Conservation (phyloP, 2,888 invertebrate species). For the Vesta saturnalis region DNA sequence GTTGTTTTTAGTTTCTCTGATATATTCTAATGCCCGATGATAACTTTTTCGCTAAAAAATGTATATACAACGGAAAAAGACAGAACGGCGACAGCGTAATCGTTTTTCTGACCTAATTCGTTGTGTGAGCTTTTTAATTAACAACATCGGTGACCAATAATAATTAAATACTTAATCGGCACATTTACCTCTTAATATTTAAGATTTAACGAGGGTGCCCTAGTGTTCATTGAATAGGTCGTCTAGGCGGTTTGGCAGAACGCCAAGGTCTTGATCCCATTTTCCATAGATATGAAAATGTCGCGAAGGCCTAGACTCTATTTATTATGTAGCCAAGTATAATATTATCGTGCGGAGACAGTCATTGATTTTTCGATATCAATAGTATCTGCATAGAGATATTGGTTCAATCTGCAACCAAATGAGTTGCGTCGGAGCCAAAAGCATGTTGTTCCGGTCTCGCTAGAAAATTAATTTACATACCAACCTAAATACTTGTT, state of each 20-base stretch:
- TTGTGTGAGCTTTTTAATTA: too few relatives aligned
- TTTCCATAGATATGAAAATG: constrained; percentile 12
- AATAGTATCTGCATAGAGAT: constrained; percentile 32
- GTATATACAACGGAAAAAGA: too few relatives aligned
- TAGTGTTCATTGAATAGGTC: constrained; percentile 31
- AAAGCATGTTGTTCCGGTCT: constrained; percentile 34
- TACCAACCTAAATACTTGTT: constrained; percentile 34
- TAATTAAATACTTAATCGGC: constrained; percentile 21
- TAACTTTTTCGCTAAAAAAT: too few relatives aligned
- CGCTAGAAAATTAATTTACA: constrained; percentile 33
- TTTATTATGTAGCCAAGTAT: constrained; percentile 10
- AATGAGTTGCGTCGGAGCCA: constrained; percentile 36
- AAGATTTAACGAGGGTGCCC: constrained; percentile 28
- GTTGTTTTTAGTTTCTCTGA: not conserved
- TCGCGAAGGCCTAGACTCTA: constrained; percentile 7
- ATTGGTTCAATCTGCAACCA: constrained; percentile 35
- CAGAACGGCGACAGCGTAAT: too few relatives aligned
- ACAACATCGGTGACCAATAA: too few relatives aligned
- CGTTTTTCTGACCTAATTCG: too few relatives aligned
- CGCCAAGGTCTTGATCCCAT: constrained; percentile 25
- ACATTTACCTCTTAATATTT: constrained; percentile 23
- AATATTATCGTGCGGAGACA: constrained; percentile 7
- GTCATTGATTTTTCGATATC: constrained; percentile 26
- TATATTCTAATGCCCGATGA: not conserved
- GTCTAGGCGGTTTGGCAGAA: constrained; percentile 31